phyloP scores from a whole-genome alignment of 2,797 vertebrate genomes.

The Prunella strophiata region DNA sequence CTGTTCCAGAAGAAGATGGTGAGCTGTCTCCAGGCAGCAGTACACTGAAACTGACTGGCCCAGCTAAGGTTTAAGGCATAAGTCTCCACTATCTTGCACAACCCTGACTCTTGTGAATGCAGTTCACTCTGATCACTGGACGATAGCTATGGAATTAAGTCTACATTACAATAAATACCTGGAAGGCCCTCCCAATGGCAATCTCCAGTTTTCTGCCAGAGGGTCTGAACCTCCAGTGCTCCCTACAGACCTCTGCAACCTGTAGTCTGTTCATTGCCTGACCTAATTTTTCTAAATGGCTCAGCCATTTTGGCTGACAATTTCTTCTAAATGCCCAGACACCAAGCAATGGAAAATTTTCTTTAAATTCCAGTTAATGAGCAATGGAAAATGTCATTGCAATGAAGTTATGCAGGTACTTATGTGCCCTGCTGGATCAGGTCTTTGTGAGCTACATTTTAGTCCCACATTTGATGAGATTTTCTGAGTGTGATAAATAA shows the following conservation, averaged over 20 bases:
- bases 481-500: conserved; percentile 25
- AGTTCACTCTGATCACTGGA: neutral
- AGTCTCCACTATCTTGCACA: neutral
- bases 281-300: conserved; percentile 29
- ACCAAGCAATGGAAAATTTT: conserved; percentile 50
- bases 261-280: neutral
- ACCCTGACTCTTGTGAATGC: neutral
- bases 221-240: neutral
- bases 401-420: conserved; percentile 50
- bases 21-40: neutral
- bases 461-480: neutral
- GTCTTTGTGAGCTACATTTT: conserved; percentile 17
- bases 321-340: conserved; percentile 30
- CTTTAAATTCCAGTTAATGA: conserved; percentile 54
- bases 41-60: neutral
- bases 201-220: neutral
- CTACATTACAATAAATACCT: neutral
- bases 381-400: conserved; percentile 48
- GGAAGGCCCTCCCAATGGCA: neutral
- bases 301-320: conserved; percentile 40
- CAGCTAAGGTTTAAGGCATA: neutral
- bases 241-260: neutral
- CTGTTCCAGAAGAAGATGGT: neutral
- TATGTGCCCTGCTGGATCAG: conserved; percentile 37
- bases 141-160: neutral